phyloP scores from a whole-genome alignment of 2,113 vertebrate genomes.

The Melanerpes formicivorus region DNA sequence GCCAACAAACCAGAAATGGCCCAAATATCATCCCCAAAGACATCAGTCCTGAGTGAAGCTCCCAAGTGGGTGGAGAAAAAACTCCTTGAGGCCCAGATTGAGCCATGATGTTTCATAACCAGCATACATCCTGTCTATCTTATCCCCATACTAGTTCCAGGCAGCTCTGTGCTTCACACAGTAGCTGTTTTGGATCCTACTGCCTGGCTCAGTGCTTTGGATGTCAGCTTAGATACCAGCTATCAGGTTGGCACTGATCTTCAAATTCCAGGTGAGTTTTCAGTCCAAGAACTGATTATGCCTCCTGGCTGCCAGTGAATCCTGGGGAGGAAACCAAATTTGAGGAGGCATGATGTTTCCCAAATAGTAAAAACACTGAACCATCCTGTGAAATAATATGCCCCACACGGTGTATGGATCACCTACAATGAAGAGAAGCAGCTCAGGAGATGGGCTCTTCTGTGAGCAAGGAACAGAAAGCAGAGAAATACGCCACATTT shows the following conservation, averaged over 20 bases:
- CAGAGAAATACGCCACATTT: not conserved
- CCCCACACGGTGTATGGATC: not conserved
- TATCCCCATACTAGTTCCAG: not conserved
- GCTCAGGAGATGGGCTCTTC: not conserved
- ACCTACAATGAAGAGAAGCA: not conserved
- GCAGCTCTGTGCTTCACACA: not conserved
- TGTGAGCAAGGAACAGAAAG: not conserved
- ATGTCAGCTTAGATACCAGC: not conserved
- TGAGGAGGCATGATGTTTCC: not conserved
- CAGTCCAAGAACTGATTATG: not conserved
- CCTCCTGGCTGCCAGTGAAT: not conserved
- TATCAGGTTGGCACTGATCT: not conserved
- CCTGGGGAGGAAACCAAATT: not conserved
- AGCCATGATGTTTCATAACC: not conserved
- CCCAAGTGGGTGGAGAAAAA: not conserved
- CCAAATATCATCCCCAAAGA: not conserved
- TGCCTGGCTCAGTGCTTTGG: not conserved
- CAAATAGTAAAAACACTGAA: not conserved
- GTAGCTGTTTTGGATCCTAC: accelerated
- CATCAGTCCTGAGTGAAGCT: not conserved
- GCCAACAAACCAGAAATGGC: not conserved
- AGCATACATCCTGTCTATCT: not conserved
- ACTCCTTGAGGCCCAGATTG: not conserved
- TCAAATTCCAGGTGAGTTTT: not conserved
- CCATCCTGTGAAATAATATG: not conserved